Base-by-base conservation (phyloP, 2,888 invertebrate species). In the Lasioglossum marginatum region DNA sequence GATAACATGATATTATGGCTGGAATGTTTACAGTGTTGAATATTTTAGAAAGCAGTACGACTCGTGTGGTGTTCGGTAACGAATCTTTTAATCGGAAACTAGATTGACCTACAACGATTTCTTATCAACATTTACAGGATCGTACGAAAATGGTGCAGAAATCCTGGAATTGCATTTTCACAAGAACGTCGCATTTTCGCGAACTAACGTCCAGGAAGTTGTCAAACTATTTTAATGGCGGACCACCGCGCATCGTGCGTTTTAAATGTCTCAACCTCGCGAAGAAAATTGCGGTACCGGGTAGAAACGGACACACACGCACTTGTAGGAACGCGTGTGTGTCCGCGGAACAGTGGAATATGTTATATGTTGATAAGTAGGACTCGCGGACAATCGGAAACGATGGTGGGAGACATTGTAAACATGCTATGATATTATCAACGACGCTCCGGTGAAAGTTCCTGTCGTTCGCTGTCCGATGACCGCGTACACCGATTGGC, bases 361-460 rank as follows among this genome's bases (percentile, higher is more conserved):
- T 60, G 52, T 82, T 76, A 75, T 71, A 40, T 27, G 40, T 57
- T 77, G 80, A 89, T 76, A 87, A 85, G 68, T 78, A 83, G 78
- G 87, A 81, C 83, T 85, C 72, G 87, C 82, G 79, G 75, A 90
- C 80, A 85, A 80, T 86, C 80, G 81, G 74, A 82, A 83, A 80
- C 77, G 81, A 66, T 71, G 75, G 82, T 79, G 72, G 70, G 77
- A 73, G 85, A 72, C 57, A 89, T 89, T 83, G 82, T 85, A 90
- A 87, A 90, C 80, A 85, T 70, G 57, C 66, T 75, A 82, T 84
- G 85, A 84, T 82, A 84, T 91, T 87, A 90, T 91, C 85, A 85
- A 80, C 88, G 79, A 72, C 74, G 79, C 82, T 81, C 72, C 81
- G 89, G 90, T 90, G 90, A 90, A 90, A 90, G 90, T 90, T 87